These are phyloP conservation scores for Octopus sinensis DNA, from an alignment of 1,140 invertebrate genomes.

Conservation along the genomic window DNA sequence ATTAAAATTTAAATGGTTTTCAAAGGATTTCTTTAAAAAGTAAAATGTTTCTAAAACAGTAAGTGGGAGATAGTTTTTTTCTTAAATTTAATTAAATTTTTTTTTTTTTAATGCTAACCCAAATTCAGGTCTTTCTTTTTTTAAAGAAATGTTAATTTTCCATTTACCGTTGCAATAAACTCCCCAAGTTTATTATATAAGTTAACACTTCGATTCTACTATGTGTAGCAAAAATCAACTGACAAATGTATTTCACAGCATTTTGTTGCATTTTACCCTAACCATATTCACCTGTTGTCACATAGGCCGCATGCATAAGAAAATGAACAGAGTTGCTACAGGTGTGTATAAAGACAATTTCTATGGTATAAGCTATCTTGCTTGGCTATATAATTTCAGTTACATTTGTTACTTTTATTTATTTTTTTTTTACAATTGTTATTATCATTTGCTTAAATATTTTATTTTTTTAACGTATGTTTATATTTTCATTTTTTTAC, in stretches of 20 bases:
- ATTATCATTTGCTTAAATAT: neutral
- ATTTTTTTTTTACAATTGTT: neutral
- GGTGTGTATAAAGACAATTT: neutral
- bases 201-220: too few species aligned
- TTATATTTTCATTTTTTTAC: neutral
- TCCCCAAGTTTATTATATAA: too few species aligned
- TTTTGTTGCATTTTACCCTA: neutral
- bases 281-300: constrained; percentile 7
- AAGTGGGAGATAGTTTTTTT: too few species aligned
- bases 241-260: neutral
- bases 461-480: neutral
- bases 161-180: too few species aligned
- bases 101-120: too few species aligned
- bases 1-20: too few species aligned
- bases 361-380: neutral
- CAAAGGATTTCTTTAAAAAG: too few species aligned
- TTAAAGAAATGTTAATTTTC: too few species aligned
- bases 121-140: too few species aligned
- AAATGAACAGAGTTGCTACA: neutral
- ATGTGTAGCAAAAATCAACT: neutral
- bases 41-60: too few species aligned
- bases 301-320: neutral
- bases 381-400: neutral
- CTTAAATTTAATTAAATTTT: too few species aligned
- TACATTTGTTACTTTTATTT: neutral